phyloP scores from a whole-genome alignment of 2,113 vertebrate genomes.

The Strix aluco region DNA sequence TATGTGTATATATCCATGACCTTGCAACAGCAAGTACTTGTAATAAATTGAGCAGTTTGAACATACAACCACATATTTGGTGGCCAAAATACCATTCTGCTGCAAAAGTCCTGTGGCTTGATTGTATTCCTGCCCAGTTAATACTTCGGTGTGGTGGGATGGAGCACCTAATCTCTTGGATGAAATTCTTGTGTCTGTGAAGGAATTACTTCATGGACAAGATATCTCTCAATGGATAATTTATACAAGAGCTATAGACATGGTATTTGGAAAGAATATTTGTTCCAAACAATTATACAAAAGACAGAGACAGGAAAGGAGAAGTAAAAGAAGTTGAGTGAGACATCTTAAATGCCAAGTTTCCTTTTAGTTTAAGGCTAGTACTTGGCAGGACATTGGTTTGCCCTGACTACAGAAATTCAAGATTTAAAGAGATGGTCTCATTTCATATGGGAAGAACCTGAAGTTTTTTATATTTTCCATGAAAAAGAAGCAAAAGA shows the following conservation, averaged over 20 bases:
- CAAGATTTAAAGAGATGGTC: constrained; percentile 3
- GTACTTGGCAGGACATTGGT: constrained; percentile 14
- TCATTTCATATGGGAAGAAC: background rate
- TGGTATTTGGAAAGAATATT: constrained; percentile 7
- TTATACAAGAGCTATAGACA: background rate
- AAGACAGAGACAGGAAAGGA: constrained; percentile 15
- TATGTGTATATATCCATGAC: background rate
- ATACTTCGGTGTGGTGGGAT: background rate
- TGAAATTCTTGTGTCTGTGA: background rate
- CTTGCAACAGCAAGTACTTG: background rate
- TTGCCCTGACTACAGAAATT: constrained; percentile 27
- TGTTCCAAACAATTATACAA: constrained; percentile 34
- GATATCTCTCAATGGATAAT: background rate
- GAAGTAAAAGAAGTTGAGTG: background rate
- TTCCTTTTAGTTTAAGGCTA: constrained; percentile 46
- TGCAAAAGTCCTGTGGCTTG: background rate
- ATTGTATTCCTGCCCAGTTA: background rate
- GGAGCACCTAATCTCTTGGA: background rate
- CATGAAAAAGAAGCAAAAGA: background rate
- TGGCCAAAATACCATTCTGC: background rate
- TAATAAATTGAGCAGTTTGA: background rate
- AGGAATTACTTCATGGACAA: constrained; percentile 1
- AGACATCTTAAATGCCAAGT: constrained; percentile 39
- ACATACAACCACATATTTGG: background rate
- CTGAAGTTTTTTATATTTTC: background rate